Evolutionary conservation across 2,888 invertebrate genomes (phyloP).

Genomic region (Microplitis deprimator): DNA sequence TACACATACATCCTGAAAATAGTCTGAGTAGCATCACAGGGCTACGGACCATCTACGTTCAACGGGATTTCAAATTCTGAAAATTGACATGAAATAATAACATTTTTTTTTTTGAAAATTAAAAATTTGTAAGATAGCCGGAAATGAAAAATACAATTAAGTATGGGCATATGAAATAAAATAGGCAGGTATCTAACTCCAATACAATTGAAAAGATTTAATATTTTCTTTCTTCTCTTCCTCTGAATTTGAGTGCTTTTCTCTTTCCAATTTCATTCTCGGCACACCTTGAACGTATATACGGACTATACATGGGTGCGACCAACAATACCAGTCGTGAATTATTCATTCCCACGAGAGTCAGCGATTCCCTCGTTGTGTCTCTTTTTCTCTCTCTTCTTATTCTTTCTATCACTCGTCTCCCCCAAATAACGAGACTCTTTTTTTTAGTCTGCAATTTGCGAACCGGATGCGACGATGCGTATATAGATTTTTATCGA

Average conservation of each 20-base stretch:
- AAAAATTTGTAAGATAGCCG: no score
- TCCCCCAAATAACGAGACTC: slow-evolving; percentile 5
- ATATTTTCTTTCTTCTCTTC: slow-evolving; percentile 4
- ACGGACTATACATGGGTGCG: slow-evolving; percentile 64
- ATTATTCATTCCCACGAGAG: slow-evolving; percentile 64
- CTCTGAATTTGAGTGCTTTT: slow-evolving; percentile 31
- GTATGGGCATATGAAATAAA: background rate
- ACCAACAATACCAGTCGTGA: slow-evolving; percentile 66
- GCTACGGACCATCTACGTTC: no score
- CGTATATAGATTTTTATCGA: slow-evolving; percentile 24
- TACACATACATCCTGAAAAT: no score
- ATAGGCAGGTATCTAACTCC: slow-evolving; percentile 3
- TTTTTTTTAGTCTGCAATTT: slow-evolving; percentile 16
- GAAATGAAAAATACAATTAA: no score
- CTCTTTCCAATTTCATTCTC: slow-evolving; percentile 61
- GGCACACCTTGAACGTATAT: slow-evolving; percentile 59
- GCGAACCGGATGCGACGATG: slow-evolving; percentile 32
- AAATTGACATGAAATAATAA: no score
- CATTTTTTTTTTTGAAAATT: no score
- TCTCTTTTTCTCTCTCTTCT: slow-evolving; percentile 45
- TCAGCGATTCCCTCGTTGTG: slow-evolving; percentile 48
- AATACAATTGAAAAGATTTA: background rate
- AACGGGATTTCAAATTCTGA: no score
- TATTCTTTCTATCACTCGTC: background rate
- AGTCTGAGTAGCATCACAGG: no score